phyloP scores from a whole-genome alignment of 2,888 invertebrate species.

The Chloroclystis v-ata region DNA sequence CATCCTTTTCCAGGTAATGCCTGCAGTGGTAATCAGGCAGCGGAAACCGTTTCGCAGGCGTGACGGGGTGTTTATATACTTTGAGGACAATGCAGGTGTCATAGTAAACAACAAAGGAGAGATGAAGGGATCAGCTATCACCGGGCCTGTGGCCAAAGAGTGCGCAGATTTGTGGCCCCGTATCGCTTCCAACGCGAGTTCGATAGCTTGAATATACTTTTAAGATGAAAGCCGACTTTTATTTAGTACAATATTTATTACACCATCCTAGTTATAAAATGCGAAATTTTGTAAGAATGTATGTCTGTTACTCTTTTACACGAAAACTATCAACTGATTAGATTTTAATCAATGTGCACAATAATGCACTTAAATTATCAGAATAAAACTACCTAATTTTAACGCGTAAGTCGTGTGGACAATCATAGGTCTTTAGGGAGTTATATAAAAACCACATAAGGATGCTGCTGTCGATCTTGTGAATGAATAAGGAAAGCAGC shows the following conservation, averaged over 20 bases:
- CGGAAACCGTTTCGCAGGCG: slow-evolving; percentile 99
- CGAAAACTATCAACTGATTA: no score
- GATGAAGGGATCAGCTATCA: slow-evolving; percentile 99
- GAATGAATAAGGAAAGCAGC: no score
- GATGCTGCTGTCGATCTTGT: no score
- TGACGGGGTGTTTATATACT: slow-evolving; percentile 99
- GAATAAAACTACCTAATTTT: no score
- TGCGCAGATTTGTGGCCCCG: slow-evolving; percentile 99
- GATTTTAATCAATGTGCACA: no score
- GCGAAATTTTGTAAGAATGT: no score
- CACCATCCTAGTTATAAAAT: no score
- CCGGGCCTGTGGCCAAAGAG: slow-evolving; percentile 99
- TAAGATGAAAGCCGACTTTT: slow-evolving; percentile 32
- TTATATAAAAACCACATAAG: no score
- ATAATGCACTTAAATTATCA: no score
- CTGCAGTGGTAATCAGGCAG: slow-evolving; percentile 98
- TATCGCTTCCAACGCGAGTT: slow-evolving; percentile 99
- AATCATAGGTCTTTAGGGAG: no score
- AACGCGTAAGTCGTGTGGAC: no score
- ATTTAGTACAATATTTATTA: not conserved
- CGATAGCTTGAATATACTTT: slow-evolving; percentile 87
- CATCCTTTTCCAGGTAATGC: slow-evolving; percentile 95
- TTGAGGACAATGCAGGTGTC: slow-evolving; percentile 99
- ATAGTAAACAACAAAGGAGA: slow-evolving; percentile 99
- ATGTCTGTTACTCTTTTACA: no score